Conservation (phyloP, 1,140 invertebrate species). For the Adoxophyes honmai region DNA sequence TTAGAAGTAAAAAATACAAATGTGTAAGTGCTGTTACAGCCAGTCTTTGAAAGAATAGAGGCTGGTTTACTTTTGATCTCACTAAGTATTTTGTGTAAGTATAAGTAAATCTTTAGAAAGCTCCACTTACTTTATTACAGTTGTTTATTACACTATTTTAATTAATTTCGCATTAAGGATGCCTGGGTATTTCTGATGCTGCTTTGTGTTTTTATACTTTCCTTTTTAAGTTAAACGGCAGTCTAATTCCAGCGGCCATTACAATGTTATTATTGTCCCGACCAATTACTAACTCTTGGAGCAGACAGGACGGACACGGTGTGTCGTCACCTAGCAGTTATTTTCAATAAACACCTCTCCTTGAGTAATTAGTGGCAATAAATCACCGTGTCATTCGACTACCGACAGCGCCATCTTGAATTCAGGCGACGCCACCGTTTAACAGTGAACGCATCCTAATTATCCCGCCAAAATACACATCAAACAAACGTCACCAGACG, state of each 20-base stretch:
- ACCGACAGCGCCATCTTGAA: slow-evolving; percentile 50
- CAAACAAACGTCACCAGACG: slow-evolving; percentile 25
- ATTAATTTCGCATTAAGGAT: neutral
- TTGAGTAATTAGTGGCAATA: slow-evolving; percentile 72
- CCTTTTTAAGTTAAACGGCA: no score
- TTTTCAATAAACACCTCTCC: slow-evolving; percentile 72
- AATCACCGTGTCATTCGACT: slow-evolving; percentile 61
- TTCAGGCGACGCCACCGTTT: slow-evolving; percentile 27
- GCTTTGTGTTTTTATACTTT: no score
- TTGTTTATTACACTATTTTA: no score
- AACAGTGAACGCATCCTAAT: slow-evolving; percentile 50
- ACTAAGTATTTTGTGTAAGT: no score
- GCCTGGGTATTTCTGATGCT: neutral
- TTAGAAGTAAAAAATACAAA: no score
- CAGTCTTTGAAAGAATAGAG: no score
- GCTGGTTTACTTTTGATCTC: no score
- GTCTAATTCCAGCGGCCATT: slow-evolving; percentile 29
- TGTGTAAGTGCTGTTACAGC: no score
- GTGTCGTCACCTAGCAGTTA: slow-evolving; percentile 60
- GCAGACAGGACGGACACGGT: slow-evolving; percentile 52
- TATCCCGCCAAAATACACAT: slow-evolving; percentile 58
- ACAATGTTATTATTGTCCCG: slow-evolving; percentile 12
- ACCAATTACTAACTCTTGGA: slow-evolving; percentile 17
- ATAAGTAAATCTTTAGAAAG: no score
- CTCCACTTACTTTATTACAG: no score